These are phyloP conservation scores for Aptenodytes forsteri DNA, from an alignment of 2,113 vertebrate species.

Conservation along the genomic window DNA sequence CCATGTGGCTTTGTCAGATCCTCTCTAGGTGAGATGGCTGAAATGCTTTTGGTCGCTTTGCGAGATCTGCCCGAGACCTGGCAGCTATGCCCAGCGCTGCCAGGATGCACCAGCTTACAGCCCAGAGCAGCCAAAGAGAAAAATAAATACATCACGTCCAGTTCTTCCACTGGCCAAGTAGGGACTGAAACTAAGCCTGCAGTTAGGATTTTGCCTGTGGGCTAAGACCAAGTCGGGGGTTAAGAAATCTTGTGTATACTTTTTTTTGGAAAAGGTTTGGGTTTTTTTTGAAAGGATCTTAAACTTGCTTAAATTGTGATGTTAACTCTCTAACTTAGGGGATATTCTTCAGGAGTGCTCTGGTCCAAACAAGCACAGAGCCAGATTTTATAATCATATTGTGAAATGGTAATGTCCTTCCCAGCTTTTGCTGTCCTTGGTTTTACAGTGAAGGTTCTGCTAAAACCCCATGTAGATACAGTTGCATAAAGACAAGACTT, in stretches of 20 bases:
- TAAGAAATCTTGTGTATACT: not conserved
- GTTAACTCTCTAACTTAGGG: not conserved
- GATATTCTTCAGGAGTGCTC: not conserved
- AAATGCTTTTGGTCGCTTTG: not conserved
- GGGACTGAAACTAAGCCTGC: not conserved
- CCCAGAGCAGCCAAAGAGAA: not conserved
- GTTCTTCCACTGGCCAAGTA: not conserved
- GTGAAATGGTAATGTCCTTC: not conserved
- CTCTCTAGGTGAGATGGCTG: not conserved
- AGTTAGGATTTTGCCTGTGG: not conserved
- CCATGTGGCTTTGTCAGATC: fast-evolving
- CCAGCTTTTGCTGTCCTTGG: not conserved
- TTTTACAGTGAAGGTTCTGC: not conserved
- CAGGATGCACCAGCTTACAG: not conserved
- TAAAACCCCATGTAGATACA: not conserved
- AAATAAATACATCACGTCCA: not conserved
- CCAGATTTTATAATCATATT: not conserved
- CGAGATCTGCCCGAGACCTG: not conserved
- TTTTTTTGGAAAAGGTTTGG: not conserved
- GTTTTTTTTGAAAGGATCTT: not conserved
- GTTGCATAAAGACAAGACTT: not conserved
- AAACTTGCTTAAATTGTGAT: not conserved
- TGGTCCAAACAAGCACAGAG: not conserved
- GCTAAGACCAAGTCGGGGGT: not conserved
- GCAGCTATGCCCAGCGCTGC: not conserved